phyloP scores from a whole-genome alignment of 2,113 vertebrate genomes.

The Lophochroa leadbeateri region DNA sequence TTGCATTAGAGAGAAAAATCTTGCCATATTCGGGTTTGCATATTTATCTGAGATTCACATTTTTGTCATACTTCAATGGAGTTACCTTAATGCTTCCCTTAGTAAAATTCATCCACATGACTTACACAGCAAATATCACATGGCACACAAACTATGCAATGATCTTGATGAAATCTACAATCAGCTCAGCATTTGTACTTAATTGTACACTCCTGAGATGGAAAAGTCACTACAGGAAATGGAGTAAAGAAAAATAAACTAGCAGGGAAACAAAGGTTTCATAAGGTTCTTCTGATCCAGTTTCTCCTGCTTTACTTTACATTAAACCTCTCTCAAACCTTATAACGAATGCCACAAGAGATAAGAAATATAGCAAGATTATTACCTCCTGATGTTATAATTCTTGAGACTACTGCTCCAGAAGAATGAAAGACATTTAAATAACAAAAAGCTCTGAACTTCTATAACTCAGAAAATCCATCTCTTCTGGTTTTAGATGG shows the following conservation, averaged over 20 bases:
- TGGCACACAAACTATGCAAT: neutral
- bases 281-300: neutral
- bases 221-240: constrained; percentile 8
- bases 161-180: neutral
- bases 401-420: neutral
- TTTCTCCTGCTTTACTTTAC: neutral
- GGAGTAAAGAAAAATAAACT: neutral
- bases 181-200: neutral
- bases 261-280: neutral
- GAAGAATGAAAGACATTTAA: neutral
- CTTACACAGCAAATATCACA: neutral
- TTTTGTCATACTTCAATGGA: neutral
- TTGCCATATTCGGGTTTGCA: neutral
- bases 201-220: neutral
- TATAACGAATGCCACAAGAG: neutral
- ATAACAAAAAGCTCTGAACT: neutral
- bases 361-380: neutral
- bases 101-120: neutral
- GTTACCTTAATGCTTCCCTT: neutral
- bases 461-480: neutral
- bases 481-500: neutral
- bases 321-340: neutral
- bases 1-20: neutral
- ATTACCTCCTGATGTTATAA: neutral
- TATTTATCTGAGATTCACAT: neutral